These are phyloP conservation scores for Saiga tatarica DNA, from an alignment of 2,113 vertebrate species.

Conservation along the genomic window DNA sequence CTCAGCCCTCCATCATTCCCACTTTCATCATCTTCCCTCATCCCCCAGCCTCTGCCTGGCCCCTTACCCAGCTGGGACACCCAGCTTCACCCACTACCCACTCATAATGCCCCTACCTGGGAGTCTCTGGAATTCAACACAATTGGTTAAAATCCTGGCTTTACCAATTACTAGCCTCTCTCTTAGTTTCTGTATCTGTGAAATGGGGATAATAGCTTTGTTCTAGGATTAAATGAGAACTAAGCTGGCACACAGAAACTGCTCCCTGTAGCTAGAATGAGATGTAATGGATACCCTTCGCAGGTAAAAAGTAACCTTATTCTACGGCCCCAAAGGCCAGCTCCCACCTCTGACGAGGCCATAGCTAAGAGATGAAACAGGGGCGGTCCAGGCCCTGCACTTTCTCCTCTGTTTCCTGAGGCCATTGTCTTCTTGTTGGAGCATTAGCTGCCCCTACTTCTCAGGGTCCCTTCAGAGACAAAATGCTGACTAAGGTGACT, in stretches of 20 bases:
- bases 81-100: neutral
- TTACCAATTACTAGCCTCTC: neutral
- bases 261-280: neutral
- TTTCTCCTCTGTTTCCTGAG: neutral
- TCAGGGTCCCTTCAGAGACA: neutral
- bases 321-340: neutral
- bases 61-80: neutral
- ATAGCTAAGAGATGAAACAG: neutral
- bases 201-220: neutral
- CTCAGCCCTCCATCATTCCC: neutral
- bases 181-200: neutral
- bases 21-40: neutral
- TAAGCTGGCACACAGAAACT: neutral
- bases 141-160: neutral
- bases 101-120: neutral
- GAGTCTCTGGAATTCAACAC: neutral
- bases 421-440: neutral
- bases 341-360: neutral
- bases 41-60: neutral
- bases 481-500: neutral
- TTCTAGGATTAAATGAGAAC: neutral
- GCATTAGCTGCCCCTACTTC: neutral
- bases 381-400: neutral
- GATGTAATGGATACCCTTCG: neutral
- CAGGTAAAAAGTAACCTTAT: neutral